Conservation (phyloP, 2,113 vertebrate species). For the Sprattus sprattus region DNA sequence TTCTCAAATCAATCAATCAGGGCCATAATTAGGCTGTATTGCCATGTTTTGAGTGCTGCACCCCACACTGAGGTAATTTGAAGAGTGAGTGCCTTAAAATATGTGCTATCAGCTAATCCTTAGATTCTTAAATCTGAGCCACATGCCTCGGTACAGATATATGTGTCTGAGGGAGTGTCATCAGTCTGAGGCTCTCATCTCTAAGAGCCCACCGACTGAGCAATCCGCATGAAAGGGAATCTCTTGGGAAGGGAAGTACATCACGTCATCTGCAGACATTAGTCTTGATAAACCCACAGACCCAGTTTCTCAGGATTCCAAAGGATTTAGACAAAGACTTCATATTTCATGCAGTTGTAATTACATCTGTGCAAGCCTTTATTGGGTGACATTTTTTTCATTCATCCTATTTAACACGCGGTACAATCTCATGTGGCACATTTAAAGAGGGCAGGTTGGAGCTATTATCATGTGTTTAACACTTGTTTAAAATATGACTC, state of each 20-base stretch:
- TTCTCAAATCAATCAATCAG: slow-evolving; percentile 78
- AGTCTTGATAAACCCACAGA: slow-evolving; percentile 11
- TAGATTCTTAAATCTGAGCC: slow-evolving; percentile 67
- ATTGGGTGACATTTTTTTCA: slow-evolving; percentile 11
- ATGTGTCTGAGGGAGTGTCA: slow-evolving; percentile 59
- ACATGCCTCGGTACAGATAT: slow-evolving; percentile 65
- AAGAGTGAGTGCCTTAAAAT: slow-evolving; percentile 73
- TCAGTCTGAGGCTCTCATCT: slow-evolving; percentile 37
- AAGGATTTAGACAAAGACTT: background rate
- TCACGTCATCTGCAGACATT: slow-evolving; percentile 5
- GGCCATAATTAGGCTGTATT: slow-evolving; percentile 73
- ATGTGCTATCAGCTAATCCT: slow-evolving; percentile 70
- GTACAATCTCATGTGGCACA: background rate
- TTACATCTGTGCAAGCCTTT: background rate
- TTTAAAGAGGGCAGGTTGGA: slow-evolving; percentile 5
- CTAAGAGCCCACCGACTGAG: background rate
- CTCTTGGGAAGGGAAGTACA: background rate
- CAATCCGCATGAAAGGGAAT: background rate
- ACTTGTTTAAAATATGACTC: background rate
- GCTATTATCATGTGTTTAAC: background rate
- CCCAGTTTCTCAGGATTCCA: background rate
- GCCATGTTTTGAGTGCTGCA: slow-evolving; percentile 68
- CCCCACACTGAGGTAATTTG: slow-evolving; percentile 68
- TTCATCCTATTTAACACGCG: background rate
- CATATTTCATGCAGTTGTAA: slow-evolving; percentile 2